Evolutionary conservation across 1,140 invertebrate species (phyloP).

Genomic region (Lordiphosa mommai): DNA sequence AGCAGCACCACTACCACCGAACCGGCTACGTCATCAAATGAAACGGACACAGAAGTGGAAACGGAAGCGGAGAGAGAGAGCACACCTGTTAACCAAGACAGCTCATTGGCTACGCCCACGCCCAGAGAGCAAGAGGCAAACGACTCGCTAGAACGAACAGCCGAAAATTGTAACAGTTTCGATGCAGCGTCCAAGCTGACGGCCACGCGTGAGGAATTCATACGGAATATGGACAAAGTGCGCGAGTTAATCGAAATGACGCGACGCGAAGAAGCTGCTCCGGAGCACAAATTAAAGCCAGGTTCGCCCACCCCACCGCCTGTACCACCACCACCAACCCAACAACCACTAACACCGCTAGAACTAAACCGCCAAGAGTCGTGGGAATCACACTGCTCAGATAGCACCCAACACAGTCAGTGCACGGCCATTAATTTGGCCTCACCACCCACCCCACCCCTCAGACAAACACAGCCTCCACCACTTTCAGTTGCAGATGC

Average conservation of each 20-base stretch:
- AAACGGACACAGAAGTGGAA: slow-evolving; percentile 60
- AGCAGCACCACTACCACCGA: slow-evolving; percentile 51
- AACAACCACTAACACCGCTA: background rate
- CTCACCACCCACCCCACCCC: slow-evolving; percentile 44
- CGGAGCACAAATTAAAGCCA: slow-evolving; percentile 9
- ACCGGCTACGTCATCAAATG: slow-evolving; percentile 40
- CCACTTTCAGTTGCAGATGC: slow-evolving; percentile 41
- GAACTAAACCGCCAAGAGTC: slow-evolving; percentile 72
- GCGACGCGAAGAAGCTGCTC: slow-evolving; percentile 45
- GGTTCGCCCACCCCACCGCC: slow-evolving; percentile 58
- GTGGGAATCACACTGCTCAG: slow-evolving; percentile 79
- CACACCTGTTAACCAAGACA: slow-evolving; percentile 72
- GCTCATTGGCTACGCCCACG: slow-evolving; percentile 39
- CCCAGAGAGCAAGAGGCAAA: slow-evolving; percentile 15
- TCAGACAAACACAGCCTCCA: slow-evolving; percentile 12
- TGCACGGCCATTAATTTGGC: slow-evolving; percentile 81
- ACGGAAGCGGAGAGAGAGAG: slow-evolving; percentile 61
- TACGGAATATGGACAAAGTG: slow-evolving; percentile 70
- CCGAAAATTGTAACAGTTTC: slow-evolving; percentile 38
- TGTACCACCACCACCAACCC: slow-evolving; percentile 51
- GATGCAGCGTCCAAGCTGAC: slow-evolving; percentile 56
- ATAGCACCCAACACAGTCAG: slow-evolving; percentile 80
- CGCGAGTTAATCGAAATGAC: slow-evolving; percentile 71
- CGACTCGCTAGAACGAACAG: background rate
- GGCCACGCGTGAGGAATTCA: slow-evolving; percentile 65